Percentiles rank a stretch among this genome's conserved stretches.
Conservation (phyloP, 2,888 invertebrate species). For the Limnephilus rhombicus region DNA sequence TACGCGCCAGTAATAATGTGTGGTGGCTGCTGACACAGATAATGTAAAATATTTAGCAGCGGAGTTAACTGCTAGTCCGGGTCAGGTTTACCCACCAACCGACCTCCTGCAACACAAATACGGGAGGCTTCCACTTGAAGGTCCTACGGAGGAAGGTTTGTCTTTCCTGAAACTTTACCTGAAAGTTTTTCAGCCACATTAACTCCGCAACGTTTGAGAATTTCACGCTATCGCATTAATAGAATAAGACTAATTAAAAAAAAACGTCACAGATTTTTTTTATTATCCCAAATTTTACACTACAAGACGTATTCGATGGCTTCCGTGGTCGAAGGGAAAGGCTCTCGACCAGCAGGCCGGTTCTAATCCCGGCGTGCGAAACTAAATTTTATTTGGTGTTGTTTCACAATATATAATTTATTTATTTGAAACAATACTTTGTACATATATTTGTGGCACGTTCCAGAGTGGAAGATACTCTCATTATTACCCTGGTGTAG, state of each 20-base stretch:
- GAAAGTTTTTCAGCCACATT: slow-evolving; percentile 43
- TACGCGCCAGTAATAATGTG: not conserved
- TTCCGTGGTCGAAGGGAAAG: too few relatives aligned
- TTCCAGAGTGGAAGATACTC: too few relatives aligned
- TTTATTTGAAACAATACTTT: too few relatives aligned
- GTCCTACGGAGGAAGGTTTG: not conserved
- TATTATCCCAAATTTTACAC: too few relatives aligned
- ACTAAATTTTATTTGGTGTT: too few relatives aligned
- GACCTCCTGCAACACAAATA: slow-evolving; percentile 28
- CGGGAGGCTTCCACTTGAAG: not conserved
- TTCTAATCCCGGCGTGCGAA: too few relatives aligned
- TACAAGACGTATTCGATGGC: too few relatives aligned
- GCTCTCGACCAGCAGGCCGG: too few relatives aligned
- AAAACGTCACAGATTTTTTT: too few relatives aligned
- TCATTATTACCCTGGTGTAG: too few relatives aligned
- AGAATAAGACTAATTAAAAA: not conserved
- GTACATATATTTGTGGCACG: too few relatives aligned
- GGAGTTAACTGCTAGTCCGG: not conserved
- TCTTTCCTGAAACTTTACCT: slow-evolving; percentile 23
- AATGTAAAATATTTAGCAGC: not conserved
- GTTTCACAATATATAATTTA: too few relatives aligned
- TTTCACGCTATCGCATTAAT: not conserved
- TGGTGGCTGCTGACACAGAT: not conserved
- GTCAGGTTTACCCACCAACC: not conserved
- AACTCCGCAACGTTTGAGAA: slow-evolving; percentile 13